Evolutionary conservation across 2,797 vertebrate species (phyloP).

Genomic region (Falco peregrinus): DNA sequence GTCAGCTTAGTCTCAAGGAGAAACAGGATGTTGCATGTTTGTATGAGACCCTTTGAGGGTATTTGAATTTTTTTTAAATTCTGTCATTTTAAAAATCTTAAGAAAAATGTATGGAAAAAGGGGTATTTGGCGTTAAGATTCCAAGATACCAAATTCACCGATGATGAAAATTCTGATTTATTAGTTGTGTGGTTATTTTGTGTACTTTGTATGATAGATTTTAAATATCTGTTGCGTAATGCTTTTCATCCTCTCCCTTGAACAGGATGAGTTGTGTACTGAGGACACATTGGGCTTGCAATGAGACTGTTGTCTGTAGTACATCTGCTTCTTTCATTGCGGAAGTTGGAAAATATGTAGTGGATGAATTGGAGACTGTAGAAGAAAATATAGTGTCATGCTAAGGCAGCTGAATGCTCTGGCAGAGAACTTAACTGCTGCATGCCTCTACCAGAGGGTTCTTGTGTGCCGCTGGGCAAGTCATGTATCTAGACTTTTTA

Average conservation of each 20-base stretch:
- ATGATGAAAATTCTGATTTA: not conserved
- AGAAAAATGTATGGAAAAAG: not conserved
- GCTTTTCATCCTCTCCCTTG: not conserved
- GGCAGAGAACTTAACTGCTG: not conserved
- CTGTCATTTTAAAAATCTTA: not conserved
- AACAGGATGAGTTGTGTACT: not conserved
- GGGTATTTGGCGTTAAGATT: not conserved
- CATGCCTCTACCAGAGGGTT: not conserved
- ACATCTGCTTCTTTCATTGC: not conserved
- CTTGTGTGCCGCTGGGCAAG: not conserved
- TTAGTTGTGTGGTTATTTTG: not conserved
- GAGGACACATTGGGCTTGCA: not conserved
- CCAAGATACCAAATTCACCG: not conserved
- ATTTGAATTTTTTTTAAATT: not conserved
- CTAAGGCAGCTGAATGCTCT: not conserved
- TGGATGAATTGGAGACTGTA: not conserved
- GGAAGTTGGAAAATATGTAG: conserved; percentile 13
- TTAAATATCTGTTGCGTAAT: not conserved
- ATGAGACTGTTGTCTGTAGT: not conserved
- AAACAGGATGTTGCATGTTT: not conserved
- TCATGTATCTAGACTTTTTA: not conserved
- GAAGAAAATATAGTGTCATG: not conserved
- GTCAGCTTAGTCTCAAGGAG: not conserved
- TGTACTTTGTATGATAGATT: not conserved
- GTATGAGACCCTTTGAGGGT: not conserved